Evolutionary conservation across 2,113 vertebrate species (phyloP), one percentile per base, ranked within the genome.

Genomic region (Platysteira castanea): DNA sequence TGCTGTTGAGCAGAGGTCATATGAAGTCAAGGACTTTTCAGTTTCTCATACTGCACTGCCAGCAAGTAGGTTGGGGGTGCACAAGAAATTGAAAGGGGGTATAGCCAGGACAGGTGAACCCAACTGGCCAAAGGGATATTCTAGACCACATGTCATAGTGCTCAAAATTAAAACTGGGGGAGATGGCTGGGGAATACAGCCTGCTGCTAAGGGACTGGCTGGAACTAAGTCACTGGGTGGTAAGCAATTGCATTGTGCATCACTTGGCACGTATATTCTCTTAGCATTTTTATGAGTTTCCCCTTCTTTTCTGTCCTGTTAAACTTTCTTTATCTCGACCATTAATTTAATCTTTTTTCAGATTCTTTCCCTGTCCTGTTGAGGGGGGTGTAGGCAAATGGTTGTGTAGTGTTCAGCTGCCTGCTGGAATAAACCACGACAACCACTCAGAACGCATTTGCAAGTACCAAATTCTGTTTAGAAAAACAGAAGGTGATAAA

Each of bases 181-280:
- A 52, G 8, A 8, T 46, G 28, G 13, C 23, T 27, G 33, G 1
- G 24, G 5, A 53, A 41, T n/a, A n/a, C 5, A 71, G 9, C 4
- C 16, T 21, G 11, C 13, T n/a, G 7, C 44, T 63, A 9, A 24
- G 37, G 33, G 16, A 11, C 37, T 44, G 42, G 8, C 15, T 70
- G 35, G 35, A 9, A 42, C 49, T 42, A 28, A 50, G 19, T 28
- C 23, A 42, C 26, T 44, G 20, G 5, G 4, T 39, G 2, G 6
- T 41, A 46, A 73, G 26, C 6, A 65, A 31, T 7, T 65, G 11
- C 0, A 0, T 10, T 59, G 8, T 14, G 14, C 20, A 31, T 59
- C 24, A 19, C 7, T 73, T 59, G 12, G 30, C 33, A 79, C 59
- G 21, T 59, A 23, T 30, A 31, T 47, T 73, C 16, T 39, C 68